Evolutionary conservation across 2,797 vertebrate species (phyloP), one percentile per base, ranked within the genome.

Genomic region (Micromesistius poutassou): DNA sequence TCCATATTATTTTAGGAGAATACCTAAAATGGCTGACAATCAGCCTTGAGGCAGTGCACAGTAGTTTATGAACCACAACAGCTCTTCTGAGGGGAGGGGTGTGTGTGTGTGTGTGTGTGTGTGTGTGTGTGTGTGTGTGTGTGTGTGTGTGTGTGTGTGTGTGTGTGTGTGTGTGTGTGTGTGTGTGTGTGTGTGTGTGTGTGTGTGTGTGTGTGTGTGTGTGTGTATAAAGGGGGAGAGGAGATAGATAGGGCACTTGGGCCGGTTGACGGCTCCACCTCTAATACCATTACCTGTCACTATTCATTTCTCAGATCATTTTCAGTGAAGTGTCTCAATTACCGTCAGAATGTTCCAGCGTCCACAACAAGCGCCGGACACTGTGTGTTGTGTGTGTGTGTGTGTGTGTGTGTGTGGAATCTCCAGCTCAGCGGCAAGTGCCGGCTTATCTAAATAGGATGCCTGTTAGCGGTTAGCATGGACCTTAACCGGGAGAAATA

Each of bases 21-120:
- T 82, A 30, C 22, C 66, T 80, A 77, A 88, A 85, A 90, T 86
- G 86, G 80, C 83, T 78, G 81, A 85, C 77, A 74, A 76, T 71
- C 76, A 77, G 77, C 77, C 73, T 85, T 68, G 78, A 82, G 87
- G 85, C 87, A 85, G 75, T 87, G 84, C 89, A 90, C 88, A 90
- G 83, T 91, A 93, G 87, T 93, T 90, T 89, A 87, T 87, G 89
- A 91, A 91, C 89, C 83, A 89, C 81, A 92, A 87, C 88, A 85
- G 85, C 86, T 87, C 86, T 42, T 42, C 40, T 16, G 40, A 42
- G 40, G 40, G 36, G 9, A 38, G 36, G 36, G 1, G 77, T n/a
- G n/a, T 87, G 55, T 66, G 62, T 68, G 62, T 68, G 62, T 68
- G 62, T 68, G 84, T 89, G 84, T 74, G 66, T 86, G 80, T 87